Base-by-base conservation (phyloP, 2,113 vertebrate species). In the Ptychochromis oligacanthus region DNA sequence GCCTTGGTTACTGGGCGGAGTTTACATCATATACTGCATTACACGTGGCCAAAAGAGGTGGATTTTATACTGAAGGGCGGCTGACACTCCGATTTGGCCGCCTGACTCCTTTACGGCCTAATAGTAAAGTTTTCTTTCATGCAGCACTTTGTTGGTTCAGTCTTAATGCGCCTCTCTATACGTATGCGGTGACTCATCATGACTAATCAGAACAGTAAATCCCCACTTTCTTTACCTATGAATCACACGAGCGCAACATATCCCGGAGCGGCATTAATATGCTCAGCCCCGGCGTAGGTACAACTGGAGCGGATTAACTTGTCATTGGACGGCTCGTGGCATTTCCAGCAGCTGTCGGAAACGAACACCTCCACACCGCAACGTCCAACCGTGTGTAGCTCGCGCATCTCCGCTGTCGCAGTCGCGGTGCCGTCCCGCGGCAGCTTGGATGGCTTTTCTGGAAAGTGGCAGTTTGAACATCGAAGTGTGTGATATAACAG, bases 181-280 rank as follows among this genome's bases (percentile, higher is more conserved):
- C 70, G 65, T 85, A 74, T 74, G 80, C 52, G 57, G 79, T 91
- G 91, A 93, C 83, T 93, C 91, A 91, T 85, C 77, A 56, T 91
- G 93, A 94, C 84, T 93, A 92, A 93, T 86, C 77, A 24, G 65
- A 89, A 89, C 79, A 81, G 90, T 91, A 92, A 90, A 93, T 92
- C 88, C 87, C 90, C 77, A 56, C 81, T 90, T 91, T 87, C 80
- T 88, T 87, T 86, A 91, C 81, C 88, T 79, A 87, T 93, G 90
- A 94, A 88, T 93, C 93, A 91, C 59, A 77, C 78, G 24, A 81
- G 81, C 84, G 75, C 72, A 85, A 80, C 80, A 79, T 77, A 85
- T 88, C 87, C 79, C 64, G 80, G 81, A 91, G 85, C 80, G 70
- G 82, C 60, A 11, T 86, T 90, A 80, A 90, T 82, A 83, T 82